Conservation (phyloP, 2,797 vertebrate genomes). For the Pseudotriccus pelzelni region DNA sequence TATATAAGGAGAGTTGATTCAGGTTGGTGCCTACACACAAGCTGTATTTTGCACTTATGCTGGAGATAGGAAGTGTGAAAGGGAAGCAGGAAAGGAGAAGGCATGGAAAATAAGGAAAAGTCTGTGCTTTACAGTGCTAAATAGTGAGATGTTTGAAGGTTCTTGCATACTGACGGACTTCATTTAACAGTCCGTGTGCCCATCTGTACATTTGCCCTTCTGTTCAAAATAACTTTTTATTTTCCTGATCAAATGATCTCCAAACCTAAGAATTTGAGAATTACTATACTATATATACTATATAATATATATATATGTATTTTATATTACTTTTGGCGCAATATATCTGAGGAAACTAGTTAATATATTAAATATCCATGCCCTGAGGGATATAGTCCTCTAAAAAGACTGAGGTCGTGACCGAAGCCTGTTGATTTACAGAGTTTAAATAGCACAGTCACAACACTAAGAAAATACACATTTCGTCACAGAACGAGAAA, state of each 20-base stretch:
- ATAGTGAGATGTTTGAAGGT: not conserved
- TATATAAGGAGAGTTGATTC: not conserved
- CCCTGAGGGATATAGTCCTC: not conserved
- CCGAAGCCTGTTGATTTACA: not conserved
- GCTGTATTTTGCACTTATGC: not conserved
- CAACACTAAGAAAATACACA: not conserved
- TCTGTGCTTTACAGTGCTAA: not conserved
- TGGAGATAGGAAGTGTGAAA: not conserved
- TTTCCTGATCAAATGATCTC: not conserved
- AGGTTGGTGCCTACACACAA: not conserved
- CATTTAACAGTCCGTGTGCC: not conserved
- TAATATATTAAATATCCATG: not conserved
- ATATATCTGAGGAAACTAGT: not conserved
- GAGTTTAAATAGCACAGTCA: not conserved
- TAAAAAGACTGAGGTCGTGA: not conserved
- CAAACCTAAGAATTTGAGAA: not conserved
- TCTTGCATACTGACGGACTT: not conserved
- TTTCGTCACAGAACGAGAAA: not conserved
- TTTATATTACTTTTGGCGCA: not conserved
- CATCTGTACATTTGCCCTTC: not conserved
- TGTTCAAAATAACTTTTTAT: not conserved
- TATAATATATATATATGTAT: too few relatives aligned
- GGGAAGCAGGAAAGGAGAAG: not conserved
- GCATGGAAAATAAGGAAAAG: not conserved
- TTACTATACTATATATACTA: not conserved